These are phyloP conservation scores for Capitella teleta DNA, from an alignment of 1,140 invertebrate species.

Conservation along the genomic window DNA sequence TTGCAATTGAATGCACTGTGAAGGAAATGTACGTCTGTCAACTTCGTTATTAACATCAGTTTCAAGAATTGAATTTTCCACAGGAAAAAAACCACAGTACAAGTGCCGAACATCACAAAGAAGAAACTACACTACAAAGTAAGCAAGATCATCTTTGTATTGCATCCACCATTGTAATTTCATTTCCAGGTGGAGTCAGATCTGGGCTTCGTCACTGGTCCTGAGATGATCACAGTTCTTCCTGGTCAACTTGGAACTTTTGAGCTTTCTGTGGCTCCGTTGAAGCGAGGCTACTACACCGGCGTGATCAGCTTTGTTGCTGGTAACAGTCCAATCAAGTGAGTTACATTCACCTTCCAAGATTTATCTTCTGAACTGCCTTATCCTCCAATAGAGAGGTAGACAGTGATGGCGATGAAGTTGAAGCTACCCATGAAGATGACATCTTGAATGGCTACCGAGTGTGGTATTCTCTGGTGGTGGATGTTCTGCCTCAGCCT, in stretches of 20 bases:
- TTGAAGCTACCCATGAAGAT: constrained; percentile 22
- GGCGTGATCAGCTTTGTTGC: constrained; percentile 36
- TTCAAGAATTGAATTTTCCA: too few relatives aligned
- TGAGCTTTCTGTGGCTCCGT: constrained; percentile 23
- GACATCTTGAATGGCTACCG: constrained; percentile 29
- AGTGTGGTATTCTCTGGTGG: constrained; percentile 37
- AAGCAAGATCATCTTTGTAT: constrained; percentile 15
- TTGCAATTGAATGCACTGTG: constrained; percentile 18
- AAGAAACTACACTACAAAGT: constrained; percentile 34
- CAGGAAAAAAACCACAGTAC: neutral
- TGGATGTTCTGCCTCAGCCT: constrained; percentile 31
- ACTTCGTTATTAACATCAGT: neutral
- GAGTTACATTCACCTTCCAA: too few relatives aligned
- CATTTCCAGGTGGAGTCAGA: constrained; percentile 37
- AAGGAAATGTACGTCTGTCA: constrained; percentile 24
- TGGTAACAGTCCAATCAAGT: constrained; percentile 29
- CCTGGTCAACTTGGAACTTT: constrained; percentile 28
- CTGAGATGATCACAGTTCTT: constrained; percentile 26
- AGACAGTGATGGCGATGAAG: constrained; percentile 42
- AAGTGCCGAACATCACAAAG: constrained; percentile 34
- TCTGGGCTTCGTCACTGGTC: constrained; percentile 30
- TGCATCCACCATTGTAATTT: too few relatives aligned
- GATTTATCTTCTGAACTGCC: too few relatives aligned
- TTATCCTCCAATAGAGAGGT: constrained; percentile 38
- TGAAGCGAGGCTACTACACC: constrained; percentile 27